Base-by-base conservation (phyloP, 2,113 vertebrate genomes). In the Oreocharis arfaki region DNA sequence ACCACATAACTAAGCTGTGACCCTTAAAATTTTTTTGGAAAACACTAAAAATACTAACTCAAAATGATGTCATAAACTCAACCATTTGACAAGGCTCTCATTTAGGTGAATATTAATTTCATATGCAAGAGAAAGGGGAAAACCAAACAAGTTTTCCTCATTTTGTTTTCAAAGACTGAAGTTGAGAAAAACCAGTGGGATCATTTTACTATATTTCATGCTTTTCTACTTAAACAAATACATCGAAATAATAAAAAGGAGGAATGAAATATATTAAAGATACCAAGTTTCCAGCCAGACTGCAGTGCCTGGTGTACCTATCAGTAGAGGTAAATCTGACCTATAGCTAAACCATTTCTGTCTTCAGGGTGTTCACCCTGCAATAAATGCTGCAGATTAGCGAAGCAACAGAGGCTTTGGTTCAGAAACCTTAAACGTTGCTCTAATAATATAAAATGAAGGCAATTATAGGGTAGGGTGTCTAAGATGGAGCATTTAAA, bases 401-500 rank as follows among this genome's bases (percentile, higher is more conserved):
- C 12, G 67, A 5, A 55, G 26, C 56, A 80, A 76, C 28, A n/a
- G 1, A 53, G 30, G 20, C 14, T 92, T 89, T 86, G 28, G 60
- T 75, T 87, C 33, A 83, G 30, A 53, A 9, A 41, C 6, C 18
- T 56, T 76, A 82, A 42, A 71, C 0, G 0, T 50, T 11, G 0
- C 32, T 73, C 39, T 53, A 61, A 59, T 60, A 37, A 41, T 79
- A 56, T 20, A 13, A 49, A 73, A 21, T 33, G 7, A 78, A 90
- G 28, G 60, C 23, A 85, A 13, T 76, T 83, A 46, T 37, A 30
- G 90, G 76, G 21, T 23, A 68, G 27, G 14, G 6, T 13, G 2
- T 71, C 16, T 50, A 70, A 77, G 16, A 47, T 0, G 27, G 6
- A 75, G 7, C 41, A 28, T 10, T 9, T 8, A 57, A 71, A 13